phyloP scores from a whole-genome alignment of 2,888 invertebrate species.

The Nymphalis urticae region DNA sequence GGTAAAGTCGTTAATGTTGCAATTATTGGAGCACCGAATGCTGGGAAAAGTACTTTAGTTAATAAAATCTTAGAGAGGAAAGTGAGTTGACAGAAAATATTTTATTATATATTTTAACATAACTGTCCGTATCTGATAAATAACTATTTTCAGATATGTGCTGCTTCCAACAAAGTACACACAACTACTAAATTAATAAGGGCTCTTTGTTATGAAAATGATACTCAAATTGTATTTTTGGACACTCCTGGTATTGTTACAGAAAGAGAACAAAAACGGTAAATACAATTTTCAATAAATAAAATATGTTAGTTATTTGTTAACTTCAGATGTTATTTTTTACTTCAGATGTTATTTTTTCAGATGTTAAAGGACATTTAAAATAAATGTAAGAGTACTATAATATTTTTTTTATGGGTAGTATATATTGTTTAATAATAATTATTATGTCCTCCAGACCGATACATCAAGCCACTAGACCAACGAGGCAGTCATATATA shows the following conservation, averaged over 20 bases:
- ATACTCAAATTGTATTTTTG: conserved; percentile 93
- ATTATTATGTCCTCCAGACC: too few relatives aligned
- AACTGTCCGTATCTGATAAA: neutral
- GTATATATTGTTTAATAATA: too few relatives aligned
- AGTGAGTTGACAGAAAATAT: conserved; percentile 72
- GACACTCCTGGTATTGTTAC: conserved; percentile 96
- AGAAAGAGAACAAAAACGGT: conserved; percentile 85
- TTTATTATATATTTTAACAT: neutral
- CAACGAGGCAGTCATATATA: too few relatives aligned
- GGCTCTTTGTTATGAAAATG: conserved; percentile 87
- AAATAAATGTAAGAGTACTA: too few relatives aligned
- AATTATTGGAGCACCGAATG: conserved; percentile 96
- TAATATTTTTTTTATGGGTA: too few relatives aligned
- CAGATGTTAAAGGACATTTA: too few relatives aligned
- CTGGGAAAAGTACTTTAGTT: conserved; percentile 97
- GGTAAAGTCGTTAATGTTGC: conserved; percentile 86
- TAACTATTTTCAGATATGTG: conserved; percentile 86
- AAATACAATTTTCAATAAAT: conserved; percentile 43
- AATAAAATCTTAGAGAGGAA: conserved; percentile 91
- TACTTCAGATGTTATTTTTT: too few relatives aligned
- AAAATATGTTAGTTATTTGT: too few relatives aligned
- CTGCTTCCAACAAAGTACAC: conserved; percentile 95
- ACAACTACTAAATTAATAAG: conserved; percentile 89
- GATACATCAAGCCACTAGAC: too few relatives aligned
- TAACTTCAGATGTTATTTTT: too few relatives aligned